These are phyloP conservation scores for Pelodytes ibericus DNA, from an alignment of 2,797 vertebrate genomes.

Conservation along the genomic window DNA sequence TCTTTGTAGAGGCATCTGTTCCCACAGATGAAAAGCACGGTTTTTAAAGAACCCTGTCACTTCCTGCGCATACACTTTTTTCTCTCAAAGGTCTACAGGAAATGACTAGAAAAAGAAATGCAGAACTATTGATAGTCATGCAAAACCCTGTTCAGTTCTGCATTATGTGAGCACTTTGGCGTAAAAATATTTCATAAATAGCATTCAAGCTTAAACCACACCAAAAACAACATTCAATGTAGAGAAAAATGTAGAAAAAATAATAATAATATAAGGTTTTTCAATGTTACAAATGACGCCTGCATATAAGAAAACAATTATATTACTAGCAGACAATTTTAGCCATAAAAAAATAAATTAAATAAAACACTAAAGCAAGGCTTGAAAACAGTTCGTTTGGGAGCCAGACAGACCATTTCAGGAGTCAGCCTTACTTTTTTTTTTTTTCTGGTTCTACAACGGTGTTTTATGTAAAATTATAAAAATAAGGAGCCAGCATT, in stretches of 20 bases:
- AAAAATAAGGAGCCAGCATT: no score
- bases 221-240: slow-evolving; percentile 15
- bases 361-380: no score
- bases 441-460: no score
- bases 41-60: slow-evolving; percentile 54
- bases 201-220: slow-evolving; percentile 41
- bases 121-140: slow-evolving; percentile 65
- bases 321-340: no score
- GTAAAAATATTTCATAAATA: slow-evolving; percentile 61
- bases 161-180: slow-evolving; percentile 53
- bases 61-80: slow-evolving; percentile 62
- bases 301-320: no score
- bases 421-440: no score
- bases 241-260: background rate
- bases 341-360: no score
- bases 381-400: no score
- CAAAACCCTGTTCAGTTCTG: slow-evolving; percentile 64
- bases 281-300: no score
- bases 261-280: background rate
- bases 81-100: slow-evolving; percentile 66
- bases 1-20: slow-evolving; percentile 4
- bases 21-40: slow-evolving; percentile 38
- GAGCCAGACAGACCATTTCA: no score
- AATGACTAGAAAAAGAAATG: slow-evolving; percentile 69
- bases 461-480: no score